Percentiles rank a stretch among this genome's conserved stretches.
phyloP scores from a whole-genome alignment of 2,797 vertebrate species.

The Xenentodon cancila region DNA sequence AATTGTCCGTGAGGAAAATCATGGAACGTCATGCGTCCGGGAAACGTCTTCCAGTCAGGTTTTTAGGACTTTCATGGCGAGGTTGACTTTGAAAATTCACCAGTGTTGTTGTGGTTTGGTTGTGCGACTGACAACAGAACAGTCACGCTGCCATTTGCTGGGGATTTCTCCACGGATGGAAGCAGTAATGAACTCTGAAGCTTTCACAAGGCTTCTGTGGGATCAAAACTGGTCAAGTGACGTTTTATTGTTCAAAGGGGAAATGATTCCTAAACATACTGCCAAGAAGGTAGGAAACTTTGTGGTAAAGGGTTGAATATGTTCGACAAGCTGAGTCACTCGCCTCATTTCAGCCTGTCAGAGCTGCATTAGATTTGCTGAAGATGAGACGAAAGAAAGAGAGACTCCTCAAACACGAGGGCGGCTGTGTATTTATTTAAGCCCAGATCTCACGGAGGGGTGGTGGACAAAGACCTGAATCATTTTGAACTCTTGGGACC shows the following conservation, averaged over 20 bases:
- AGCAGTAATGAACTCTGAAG: not conserved
- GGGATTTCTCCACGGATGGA: not conserved
- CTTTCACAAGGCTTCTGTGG: not conserved
- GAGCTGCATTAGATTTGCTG: not conserved
- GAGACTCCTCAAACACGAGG: not conserved
- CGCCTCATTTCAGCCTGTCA: not conserved
- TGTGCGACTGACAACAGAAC: no score
- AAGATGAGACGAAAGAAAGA: not conserved
- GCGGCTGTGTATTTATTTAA: not conserved
- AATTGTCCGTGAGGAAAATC: no score
- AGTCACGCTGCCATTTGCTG: not conserved
- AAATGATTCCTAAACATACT: not conserved
- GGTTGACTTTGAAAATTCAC: no score
- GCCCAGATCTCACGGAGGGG: no score
- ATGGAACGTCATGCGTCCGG: no score
- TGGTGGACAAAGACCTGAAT: not conserved
- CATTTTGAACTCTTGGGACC: not conserved
- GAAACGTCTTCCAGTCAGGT: no score
- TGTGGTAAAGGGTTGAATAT: not conserved
- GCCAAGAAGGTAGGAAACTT: not conserved
- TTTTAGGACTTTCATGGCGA: no score
- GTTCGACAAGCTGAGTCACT: not conserved
- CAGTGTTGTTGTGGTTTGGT: no score
- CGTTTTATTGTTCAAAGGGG: not conserved
- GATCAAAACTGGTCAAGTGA: not conserved